Evolutionary conservation across 2,113 vertebrate species (phyloP), one percentile per base, ranked within the genome.

Genomic region (Phaethon lepturus): DNA sequence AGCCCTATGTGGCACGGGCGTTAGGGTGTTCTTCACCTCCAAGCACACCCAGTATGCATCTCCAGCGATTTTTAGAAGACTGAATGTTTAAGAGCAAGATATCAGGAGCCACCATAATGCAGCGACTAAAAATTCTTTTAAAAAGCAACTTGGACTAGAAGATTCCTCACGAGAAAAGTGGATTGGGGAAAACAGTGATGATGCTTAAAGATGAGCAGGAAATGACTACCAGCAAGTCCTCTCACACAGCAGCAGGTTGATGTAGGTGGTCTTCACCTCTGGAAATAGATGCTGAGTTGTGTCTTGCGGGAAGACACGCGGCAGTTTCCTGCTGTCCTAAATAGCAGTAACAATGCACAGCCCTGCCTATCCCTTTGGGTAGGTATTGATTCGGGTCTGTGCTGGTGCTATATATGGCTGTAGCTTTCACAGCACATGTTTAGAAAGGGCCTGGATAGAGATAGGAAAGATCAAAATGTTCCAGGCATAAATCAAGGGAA

Each of bases 401-500:
- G 53, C 82, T 50, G 82, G 6, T 19, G 71, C 93, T 90, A 83
- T 73, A 88, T 66, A 31, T 0, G n/a, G 91, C 77, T 88, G 88
- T 10, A 76, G 82, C 67, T 79, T 78, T 18, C 78, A 26, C 78
- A 64, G 95, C 82, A 88, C 78, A 35, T 6, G 9, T 24, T 38
- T 33, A 45, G 72, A 69, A 22, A 84, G 76, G 56, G 80, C 42
- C 76, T 81, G 77, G 56, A 50, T 8, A 55, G 60, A 71, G 17
- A 26, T 0, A 58, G 67, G 55, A 33, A 24, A 93, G 95, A 77
- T 94, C 96, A 81, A 56, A 75, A 85, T 96, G 95, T 96, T 89
- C 95, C 95, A 96, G 60, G 58, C 84, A 47, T 95, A 94, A 97
- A 96, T 96, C 95, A 95, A 44, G 40, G 35, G 31, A 44, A 72